These are phyloP conservation scores for Brachyhypopomus gauderio DNA, from an alignment of 2,113 vertebrate genomes.

Conservation along the genomic window DNA sequence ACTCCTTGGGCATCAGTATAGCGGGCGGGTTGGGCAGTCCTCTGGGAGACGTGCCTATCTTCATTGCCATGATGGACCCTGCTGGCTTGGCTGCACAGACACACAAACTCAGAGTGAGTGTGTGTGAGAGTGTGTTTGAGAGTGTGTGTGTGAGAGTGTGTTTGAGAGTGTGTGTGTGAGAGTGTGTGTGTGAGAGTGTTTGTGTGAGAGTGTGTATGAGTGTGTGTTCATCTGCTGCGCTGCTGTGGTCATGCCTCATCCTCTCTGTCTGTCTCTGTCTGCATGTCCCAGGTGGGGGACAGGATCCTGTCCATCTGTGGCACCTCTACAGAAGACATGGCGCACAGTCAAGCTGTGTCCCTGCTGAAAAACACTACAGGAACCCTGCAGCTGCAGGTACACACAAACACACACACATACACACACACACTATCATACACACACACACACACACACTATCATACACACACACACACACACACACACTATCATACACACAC, in stretches of 20 bases:
- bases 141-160: neutral
- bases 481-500: too few species aligned
- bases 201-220: neutral
- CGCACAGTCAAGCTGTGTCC: conserved; percentile 89
- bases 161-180: neutral
- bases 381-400: conserved; percentile 86
- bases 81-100: conserved; percentile 93
- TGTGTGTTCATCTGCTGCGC: neutral
- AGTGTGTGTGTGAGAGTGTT: neutral
- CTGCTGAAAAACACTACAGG: conserved; percentile 89
- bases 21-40: conserved; percentile 96
- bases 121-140: neutral
- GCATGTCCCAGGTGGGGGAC: conserved; percentile 89
- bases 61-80: conserved; percentile 98
- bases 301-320: conserved; percentile 91
- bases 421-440: too few species aligned
- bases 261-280: neutral
- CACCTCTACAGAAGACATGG: conserved; percentile 88
- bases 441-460: neutral
- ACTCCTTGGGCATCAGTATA: conserved; percentile 93
- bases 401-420: neutral
- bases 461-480: neutral
- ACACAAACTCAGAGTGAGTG: conserved; percentile 86
- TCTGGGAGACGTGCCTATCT: conserved; percentile 94
- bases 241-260: neutral